A percentile compares a stretch with the other conserved stretches of the same genome.
These are phyloP conservation scores for Peromyscus attwateri DNA, from an alignment of 2,797 vertebrate species.

Conservation along the genomic window DNA sequence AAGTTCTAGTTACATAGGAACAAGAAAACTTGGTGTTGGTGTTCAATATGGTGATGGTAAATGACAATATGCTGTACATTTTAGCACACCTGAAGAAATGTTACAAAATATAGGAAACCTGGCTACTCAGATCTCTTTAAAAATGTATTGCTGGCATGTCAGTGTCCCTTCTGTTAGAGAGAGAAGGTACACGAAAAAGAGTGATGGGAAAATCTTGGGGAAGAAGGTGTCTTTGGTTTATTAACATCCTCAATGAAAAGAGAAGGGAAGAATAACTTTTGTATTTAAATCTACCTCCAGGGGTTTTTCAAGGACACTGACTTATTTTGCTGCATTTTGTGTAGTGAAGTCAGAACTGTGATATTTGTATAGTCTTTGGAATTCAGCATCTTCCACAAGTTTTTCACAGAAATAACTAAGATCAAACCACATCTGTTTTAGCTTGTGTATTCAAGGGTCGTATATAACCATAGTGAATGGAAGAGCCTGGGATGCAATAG, in stretches of 20 bases:
- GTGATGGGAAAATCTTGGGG: not conserved
- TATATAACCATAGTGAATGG: not conserved
- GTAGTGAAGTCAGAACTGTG: not conserved
- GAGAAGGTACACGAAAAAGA: accelerated
- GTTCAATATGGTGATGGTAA: not conserved
- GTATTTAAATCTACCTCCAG: not conserved
- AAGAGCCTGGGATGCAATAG: not conserved
- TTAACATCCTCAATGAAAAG: not conserved
- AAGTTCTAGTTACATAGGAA: not conserved
- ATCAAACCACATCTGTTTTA: not conserved
- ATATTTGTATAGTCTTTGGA: not conserved
- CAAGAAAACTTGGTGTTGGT: not conserved
- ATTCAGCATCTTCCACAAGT: not conserved
- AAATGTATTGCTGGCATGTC: not conserved
- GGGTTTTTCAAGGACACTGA: too few relatives aligned
- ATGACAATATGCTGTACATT: not conserved
- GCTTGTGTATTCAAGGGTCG: not conserved
- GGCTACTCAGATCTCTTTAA: not conserved
- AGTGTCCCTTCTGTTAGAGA: not conserved
- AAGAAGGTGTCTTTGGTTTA: not conserved
- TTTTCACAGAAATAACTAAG: not conserved
- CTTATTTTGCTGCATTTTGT: not conserved
- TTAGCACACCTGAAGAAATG: not conserved
- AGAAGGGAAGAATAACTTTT: not conserved
- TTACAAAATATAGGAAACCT: not conserved